phyloP scores from a whole-genome alignment of 2,797 vertebrate species.

The Ptychobarbus kaznakovi region DNA sequence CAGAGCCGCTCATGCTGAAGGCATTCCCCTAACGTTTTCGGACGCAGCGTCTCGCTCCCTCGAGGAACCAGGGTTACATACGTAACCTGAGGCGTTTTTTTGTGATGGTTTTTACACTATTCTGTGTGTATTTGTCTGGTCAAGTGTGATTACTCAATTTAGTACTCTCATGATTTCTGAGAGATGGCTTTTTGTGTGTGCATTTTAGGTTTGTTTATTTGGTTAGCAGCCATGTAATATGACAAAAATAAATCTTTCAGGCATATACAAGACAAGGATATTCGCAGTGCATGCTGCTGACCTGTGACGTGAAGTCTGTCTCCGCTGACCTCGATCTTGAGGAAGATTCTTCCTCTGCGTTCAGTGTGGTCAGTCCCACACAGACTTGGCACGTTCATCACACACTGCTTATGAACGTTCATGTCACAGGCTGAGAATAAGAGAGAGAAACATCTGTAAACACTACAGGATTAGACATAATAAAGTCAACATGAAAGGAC shows the following conservation, averaged over 20 bases:
- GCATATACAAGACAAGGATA: background rate
- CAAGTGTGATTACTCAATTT: background rate
- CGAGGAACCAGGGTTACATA: no score
- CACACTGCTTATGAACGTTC: slow-evolving; percentile 98
- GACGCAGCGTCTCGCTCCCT: no score
- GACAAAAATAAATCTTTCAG: background rate
- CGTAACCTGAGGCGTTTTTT: background rate
- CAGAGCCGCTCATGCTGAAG: no score
- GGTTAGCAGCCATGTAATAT: background rate
- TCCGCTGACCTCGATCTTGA: slow-evolving; percentile 92
- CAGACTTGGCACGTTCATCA: slow-evolving; percentile 96
- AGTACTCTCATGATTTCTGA: background rate
- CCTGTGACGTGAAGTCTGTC: slow-evolving; percentile 93
- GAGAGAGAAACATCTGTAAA: slow-evolving; percentile 18
- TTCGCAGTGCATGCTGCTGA: slow-evolving; percentile 64
- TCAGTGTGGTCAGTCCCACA: slow-evolving; percentile 98
- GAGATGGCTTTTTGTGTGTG: background rate
- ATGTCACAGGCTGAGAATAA: slow-evolving; percentile 90
- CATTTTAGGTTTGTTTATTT: background rate
- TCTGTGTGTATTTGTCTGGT: background rate
- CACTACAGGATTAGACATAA: background rate
- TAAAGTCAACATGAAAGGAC: background rate
- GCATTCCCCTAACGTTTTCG: no score
- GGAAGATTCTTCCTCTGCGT: slow-evolving; percentile 91
- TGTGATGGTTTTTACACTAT: background rate